phyloP scores from a whole-genome alignment of 2,888 invertebrate species.

The Kryphioiulus occultus region DNA sequence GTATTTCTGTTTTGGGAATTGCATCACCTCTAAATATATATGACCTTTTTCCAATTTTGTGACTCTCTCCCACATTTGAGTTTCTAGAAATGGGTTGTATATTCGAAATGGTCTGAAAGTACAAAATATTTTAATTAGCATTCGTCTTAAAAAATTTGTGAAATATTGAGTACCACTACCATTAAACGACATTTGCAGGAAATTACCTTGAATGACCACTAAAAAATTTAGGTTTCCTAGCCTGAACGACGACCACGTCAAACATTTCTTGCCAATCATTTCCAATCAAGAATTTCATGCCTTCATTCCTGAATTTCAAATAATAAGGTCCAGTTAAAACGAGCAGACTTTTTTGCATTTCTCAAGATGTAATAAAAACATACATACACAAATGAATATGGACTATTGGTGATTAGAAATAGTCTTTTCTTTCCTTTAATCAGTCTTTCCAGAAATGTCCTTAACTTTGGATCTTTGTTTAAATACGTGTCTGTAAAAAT shows the following conservation, averaged over 20 bases:
- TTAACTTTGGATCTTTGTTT: slow-evolving; percentile 76
- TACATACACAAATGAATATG: slow-evolving; percentile 85
- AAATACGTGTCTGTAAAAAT: slow-evolving; percentile 73
- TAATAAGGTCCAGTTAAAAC: background rate
- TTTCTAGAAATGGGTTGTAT: slow-evolving; percentile 80
- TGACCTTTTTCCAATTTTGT: slow-evolving; percentile 83
- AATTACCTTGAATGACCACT: slow-evolving; percentile 76
- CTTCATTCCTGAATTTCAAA: slow-evolving; percentile 75
- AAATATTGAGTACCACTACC: no score
- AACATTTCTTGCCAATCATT: slow-evolving; percentile 88
- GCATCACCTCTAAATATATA: slow-evolving; percentile 86
- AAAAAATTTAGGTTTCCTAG: slow-evolving; percentile 96
- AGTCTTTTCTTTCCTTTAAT: slow-evolving; percentile 80
- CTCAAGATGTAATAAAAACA: background rate
- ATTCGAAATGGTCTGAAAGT: slow-evolving; percentile 78
- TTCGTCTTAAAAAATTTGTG: background rate
- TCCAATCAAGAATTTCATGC: slow-evolving; percentile 90
- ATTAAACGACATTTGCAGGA: no score
- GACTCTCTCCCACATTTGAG: slow-evolving; percentile 92
- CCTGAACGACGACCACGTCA: slow-evolving; percentile 93
- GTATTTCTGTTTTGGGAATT: no score
- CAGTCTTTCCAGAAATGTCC: slow-evolving; percentile 78
- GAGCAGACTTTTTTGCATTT: background rate
- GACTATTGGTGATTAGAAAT: slow-evolving; percentile 96
- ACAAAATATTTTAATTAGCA: background rate